Evolutionary conservation across 2,888 invertebrate species (phyloP).

Genomic region (Nomada ruficornis): DNA sequence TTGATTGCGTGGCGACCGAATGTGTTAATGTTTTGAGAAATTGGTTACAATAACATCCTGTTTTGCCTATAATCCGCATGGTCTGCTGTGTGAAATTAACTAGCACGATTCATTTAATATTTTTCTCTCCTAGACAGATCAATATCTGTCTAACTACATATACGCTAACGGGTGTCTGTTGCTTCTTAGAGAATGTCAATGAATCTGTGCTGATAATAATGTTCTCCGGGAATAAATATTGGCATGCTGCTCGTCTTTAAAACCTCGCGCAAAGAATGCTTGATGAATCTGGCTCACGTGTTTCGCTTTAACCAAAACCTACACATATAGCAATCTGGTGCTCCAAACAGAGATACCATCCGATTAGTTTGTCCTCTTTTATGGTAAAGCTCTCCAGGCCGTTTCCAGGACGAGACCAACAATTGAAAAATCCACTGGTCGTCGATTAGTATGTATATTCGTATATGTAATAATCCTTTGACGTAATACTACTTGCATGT

Average conservation of each 20-base stretch:
- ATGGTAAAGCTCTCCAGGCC: neutral
- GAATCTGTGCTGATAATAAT: neutral
- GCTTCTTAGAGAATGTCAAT: neutral
- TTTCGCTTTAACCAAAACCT: neutral
- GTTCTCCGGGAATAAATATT: neutral
- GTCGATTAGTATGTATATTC: neutral
- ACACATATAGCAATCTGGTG: neutral
- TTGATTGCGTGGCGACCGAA: constrained; percentile 15
- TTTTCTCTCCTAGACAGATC: neutral
- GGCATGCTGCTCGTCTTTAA: neutral
- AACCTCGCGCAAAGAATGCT: neutral
- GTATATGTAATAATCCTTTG: too few species aligned
- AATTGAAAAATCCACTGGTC: neutral
- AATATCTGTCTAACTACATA: neutral
- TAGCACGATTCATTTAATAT: neutral
- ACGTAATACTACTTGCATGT: neutral
- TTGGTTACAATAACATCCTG: constrained; percentile 40
- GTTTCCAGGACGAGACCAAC: neutral
- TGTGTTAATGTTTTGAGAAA: constrained; percentile 32
- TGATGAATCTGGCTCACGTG: constrained; percentile 16
- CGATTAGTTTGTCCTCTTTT: neutral
- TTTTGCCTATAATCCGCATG: constrained; percentile 5
- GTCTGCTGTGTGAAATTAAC: constrained; percentile 7
- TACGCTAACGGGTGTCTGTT: neutral
- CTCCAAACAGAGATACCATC: neutral